Evolutionary conservation across 2,113 vertebrate species (phyloP).

Genomic region (Gnathonemus echidnorhynchus): DNA sequence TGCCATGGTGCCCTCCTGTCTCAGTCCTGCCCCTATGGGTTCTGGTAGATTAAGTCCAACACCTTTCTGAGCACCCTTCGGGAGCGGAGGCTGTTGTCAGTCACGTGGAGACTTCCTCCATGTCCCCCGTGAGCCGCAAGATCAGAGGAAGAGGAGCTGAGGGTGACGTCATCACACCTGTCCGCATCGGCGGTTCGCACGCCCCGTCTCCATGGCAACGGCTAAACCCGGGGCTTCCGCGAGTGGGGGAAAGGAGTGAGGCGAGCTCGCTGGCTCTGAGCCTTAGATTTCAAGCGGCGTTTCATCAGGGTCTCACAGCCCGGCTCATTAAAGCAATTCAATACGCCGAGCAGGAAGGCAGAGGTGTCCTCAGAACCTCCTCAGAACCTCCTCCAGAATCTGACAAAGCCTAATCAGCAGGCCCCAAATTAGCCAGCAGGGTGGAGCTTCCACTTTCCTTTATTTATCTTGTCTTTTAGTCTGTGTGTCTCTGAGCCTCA

Average conservation of each 20-base stretch:
- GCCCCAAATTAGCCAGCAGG: background rate
- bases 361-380: background rate
- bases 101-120: no score
- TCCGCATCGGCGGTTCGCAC: conserved; percentile 41
- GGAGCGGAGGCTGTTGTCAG: background rate
- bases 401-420: background rate
- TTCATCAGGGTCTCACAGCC: background rate
- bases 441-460: background rate
- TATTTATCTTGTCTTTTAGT: background rate
- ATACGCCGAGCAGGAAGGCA: background rate
- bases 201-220: conserved; percentile 54
- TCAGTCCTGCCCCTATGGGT: background rate
- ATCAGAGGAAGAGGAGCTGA: background rate
- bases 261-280: background rate
- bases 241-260: background rate
- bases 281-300: background rate
- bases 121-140: background rate
- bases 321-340: background rate
- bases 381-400: background rate
- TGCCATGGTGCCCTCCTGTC: background rate
- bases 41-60: background rate
- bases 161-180: conserved; percentile 37
- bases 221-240: conserved; percentile 37
- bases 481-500: background rate
- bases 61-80: background rate